These are phyloP conservation scores for Chelon auratus DNA, from an alignment of 2,797 vertebrate species.

Conservation along the genomic window DNA sequence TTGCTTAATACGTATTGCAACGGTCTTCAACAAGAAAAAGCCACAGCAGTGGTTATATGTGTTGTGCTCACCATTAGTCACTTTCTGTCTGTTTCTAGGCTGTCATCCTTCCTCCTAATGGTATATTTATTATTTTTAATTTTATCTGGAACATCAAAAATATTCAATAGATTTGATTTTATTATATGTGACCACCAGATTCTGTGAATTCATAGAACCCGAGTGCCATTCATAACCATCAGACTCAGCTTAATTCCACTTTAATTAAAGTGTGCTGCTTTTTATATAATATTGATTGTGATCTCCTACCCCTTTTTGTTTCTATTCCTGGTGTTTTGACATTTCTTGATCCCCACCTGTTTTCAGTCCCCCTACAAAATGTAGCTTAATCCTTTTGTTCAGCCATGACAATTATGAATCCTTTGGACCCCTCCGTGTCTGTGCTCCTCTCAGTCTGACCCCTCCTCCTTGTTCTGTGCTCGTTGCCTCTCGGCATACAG, in stretches of 20 bases:
- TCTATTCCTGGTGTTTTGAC: constrained; percentile 24
- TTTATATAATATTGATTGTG: neutral
- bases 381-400: constrained; percentile 15
- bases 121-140: too few relatives aligned
- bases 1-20: too few relatives aligned
- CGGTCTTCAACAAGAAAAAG: too few relatives aligned
- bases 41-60: too few relatives aligned
- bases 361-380: constrained; percentile 11
- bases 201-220: too few relatives aligned
- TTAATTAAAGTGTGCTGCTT: constrained; percentile 10
- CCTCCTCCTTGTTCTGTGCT: constrained; percentile 49
- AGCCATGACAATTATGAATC: constrained; percentile 22
- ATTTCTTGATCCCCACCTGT: constrained; percentile 6
- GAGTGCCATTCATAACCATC: too few relatives aligned
- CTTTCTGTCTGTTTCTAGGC: too few relatives aligned
- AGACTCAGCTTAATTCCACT: neutral
- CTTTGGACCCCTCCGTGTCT: constrained; percentile 35
- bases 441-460: constrained; percentile 32
- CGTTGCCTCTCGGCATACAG: constrained; percentile 41
- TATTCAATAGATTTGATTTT: too few relatives aligned
- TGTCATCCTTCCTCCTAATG: too few relatives aligned
- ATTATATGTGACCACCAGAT: too few relatives aligned
- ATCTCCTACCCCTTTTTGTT: neutral
- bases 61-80: too few relatives aligned
- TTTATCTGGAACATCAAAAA: too few relatives aligned